These are phyloP conservation scores for Genyomyrus donnyi DNA, from an alignment of 2,113 vertebrate species.

Conservation along the genomic window DNA sequence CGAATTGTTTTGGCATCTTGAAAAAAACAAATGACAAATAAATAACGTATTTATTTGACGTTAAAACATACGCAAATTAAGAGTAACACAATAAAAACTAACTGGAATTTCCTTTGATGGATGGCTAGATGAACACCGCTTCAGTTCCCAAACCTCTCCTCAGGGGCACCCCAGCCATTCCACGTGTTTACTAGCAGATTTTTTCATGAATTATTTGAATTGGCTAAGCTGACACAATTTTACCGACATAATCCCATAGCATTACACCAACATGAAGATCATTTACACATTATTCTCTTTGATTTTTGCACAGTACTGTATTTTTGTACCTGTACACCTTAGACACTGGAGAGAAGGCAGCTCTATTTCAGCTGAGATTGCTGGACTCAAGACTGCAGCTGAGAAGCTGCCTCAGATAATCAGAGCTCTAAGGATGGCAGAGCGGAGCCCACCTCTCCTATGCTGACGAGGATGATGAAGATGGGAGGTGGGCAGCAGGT, in stretches of 20 bases:
- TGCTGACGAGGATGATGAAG: constrained; percentile 78
- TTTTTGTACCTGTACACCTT: neutral
- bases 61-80: neutral
- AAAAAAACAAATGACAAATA: too few relatives aligned
- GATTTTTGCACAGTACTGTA: neutral
- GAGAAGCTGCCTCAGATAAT: neutral
- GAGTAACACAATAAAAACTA: neutral
- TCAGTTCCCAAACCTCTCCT: neutral
- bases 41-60: too few relatives aligned
- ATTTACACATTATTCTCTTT: neutral
- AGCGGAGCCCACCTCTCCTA: constrained; percentile 63
- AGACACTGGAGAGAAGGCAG: neutral
- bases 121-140: neutral
- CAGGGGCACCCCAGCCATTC: neutral
- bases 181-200: neutral
- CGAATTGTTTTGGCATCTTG: too few relatives aligned
- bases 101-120: neutral
- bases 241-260: neutral
- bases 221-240: neutral
- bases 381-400: neutral
- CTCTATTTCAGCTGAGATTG: neutral
- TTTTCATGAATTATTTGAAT: neutral
- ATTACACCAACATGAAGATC: too few relatives aligned
- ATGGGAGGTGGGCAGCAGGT: constrained; percentile 78
- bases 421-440: neutral